A percentile compares a stretch with the other conserved stretches of the same genome.
These are phyloP conservation scores for Protula sp. DNA, from an alignment of 2,888 invertebrate genomes.

Conservation along the genomic window DNA sequence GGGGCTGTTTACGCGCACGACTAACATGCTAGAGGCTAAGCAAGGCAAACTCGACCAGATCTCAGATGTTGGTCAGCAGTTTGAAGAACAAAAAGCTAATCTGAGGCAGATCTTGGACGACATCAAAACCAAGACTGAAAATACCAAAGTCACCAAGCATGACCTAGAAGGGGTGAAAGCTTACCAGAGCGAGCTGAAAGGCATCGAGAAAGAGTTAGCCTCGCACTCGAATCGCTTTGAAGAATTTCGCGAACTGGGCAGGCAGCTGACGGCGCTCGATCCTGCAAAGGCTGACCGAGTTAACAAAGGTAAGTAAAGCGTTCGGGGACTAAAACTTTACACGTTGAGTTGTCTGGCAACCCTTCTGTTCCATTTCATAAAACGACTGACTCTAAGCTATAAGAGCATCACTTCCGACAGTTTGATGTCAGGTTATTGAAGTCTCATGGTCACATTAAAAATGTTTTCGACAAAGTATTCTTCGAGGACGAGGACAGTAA, in stretches of 20 bases:
- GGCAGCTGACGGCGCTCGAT: conserved; percentile 42
- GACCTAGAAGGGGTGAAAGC: conserved; percentile 9
- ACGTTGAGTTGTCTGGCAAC: too few relatives aligned
- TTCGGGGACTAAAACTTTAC: too few relatives aligned
- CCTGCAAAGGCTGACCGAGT: conserved; percentile 24
- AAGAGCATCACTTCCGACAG: too few relatives aligned
- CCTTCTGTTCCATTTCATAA: too few relatives aligned
- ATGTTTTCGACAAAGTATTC: too few relatives aligned
- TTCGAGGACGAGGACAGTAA: too few relatives aligned
- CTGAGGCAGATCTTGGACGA: not conserved
- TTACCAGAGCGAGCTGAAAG: conserved; percentile 23
- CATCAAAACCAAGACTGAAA: conserved; percentile 3
- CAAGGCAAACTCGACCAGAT: conserved; percentile 50
- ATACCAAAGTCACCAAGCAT: not conserved
- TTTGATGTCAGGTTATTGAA: too few relatives aligned
- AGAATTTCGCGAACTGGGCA: conserved; percentile 77
- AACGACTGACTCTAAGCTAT: too few relatives aligned
- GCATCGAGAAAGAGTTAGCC: conserved; percentile 39
- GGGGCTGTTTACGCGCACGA: conserved; percentile 1
- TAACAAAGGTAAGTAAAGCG: not conserved
- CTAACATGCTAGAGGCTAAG: conserved; percentile 31
- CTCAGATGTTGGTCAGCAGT: conserved; percentile 68
- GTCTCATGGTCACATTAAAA: too few relatives aligned
- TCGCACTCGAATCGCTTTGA: conserved; percentile 52
- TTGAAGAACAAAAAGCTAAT: conserved; percentile 59